These are phyloP conservation scores for Drosophila suboccidentalis DNA, from an alignment of 2,888 invertebrate species.

Conservation along the genomic window DNA sequence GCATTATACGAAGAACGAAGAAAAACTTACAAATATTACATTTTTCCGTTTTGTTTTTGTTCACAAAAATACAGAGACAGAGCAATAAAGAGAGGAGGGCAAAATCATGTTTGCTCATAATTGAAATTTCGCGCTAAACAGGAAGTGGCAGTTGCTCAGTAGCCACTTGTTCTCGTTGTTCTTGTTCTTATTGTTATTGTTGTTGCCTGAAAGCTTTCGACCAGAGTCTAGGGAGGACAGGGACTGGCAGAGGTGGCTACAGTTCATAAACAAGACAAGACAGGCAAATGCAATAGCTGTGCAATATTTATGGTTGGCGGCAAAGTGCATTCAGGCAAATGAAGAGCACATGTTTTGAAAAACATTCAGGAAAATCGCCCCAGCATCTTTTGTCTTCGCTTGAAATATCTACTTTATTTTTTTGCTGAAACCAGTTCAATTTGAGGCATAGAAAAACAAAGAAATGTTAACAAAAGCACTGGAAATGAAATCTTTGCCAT, in stretches of 20 bases:
- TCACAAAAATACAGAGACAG: conserved; percentile 1
- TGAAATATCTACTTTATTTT: conserved; percentile 10
- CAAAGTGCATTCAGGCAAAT: conserved; percentile 48
- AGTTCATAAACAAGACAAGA: conserved; percentile 68
- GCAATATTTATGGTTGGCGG: conserved; percentile 57
- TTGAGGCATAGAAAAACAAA: conserved; percentile 7
- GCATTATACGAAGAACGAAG: neutral
- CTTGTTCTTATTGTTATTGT: conserved; percentile 18
- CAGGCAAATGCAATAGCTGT: conserved; percentile 40
- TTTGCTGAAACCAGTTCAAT: conserved; percentile 16
- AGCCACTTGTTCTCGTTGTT: conserved; percentile 65
- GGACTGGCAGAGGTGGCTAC: conserved; percentile 12
- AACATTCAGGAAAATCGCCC: conserved; percentile 24
- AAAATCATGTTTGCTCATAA: conserved; percentile 67
- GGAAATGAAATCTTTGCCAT: conserved; percentile 8
- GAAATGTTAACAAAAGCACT: conserved; percentile 1
- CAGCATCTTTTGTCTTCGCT: conserved; percentile 34
- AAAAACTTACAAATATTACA: conserved; percentile 59
- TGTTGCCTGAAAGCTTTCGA: conserved; percentile 50
- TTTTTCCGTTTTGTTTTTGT: conserved; percentile 44
- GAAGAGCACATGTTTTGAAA: conserved; percentile 47
- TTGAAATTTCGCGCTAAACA: conserved; percentile 81
- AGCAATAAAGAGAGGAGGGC: neutral
- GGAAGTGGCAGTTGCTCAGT: conserved; percentile 58
- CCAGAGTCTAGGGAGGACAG: neutral